Evolutionary conservation across 2,888 invertebrate species (phyloP), one percentile per base, ranked within the genome.

Genomic region (Pyrocoelia pectoralis): DNA sequence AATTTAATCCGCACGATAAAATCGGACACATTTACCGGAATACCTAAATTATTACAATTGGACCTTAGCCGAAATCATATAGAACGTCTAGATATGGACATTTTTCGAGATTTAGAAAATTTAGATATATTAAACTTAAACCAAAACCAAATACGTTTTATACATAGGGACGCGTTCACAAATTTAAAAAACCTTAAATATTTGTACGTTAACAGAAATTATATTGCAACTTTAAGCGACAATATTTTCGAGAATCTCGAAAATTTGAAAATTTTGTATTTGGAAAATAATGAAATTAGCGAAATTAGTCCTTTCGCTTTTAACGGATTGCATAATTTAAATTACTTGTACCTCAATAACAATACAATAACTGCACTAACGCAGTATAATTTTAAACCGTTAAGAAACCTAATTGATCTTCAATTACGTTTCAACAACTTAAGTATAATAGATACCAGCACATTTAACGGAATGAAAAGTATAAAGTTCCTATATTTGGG

Each of bases 241-340:
- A 73, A 76, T 18, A 74, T 75, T 12, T 83, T 84, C 62, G 72
- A 72, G 12, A 74, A 77, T 68, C 65, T 83, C 18, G 73, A 73
- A 1, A 78, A 75, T 51, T 66, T 84, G 46, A 78, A 79, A 46
- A 79, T 79, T 33, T 69, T 84, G 15, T 76, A 82, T 58, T 66
- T 83, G 38, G 80, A 82, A 66, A 74, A 79, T 56, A 84, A 84
- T 54, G 70, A 73, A 28, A 81, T 84, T 52, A 57, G 70, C 1
- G 75, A 76, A 19, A 75, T 84, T 1, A 79, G 81, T 49, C 73
- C 73, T 14, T 77, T 76, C 3, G 80, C 80, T n/a, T 84, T 84
- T 65, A 61, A 74, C 0, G 77, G 77, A 59, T 72, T 82, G 56
- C 70, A 66, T 29, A 77, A 77, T 57, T 69, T 81, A 52, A 76